Evolutionary conservation across 2,797 vertebrate genomes (phyloP), one percentile per base, ranked within the genome.

Genomic region (Orientallactaga sibirica): DNA sequence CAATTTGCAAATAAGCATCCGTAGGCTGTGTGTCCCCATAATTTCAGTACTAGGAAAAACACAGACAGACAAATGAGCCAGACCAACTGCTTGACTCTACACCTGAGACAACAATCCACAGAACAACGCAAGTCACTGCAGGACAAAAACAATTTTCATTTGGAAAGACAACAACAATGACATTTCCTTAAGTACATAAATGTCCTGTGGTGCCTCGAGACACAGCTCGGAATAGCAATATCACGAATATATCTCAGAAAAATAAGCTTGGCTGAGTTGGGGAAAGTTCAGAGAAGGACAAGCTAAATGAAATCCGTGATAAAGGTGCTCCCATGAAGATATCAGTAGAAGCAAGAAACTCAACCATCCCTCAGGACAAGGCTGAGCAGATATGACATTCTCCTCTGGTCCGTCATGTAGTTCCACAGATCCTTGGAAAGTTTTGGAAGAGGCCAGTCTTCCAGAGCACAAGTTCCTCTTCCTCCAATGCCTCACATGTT

Each of bases 11-110:
- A 89, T 78, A 92, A 92, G 70, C 55, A 87, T 91, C 18, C 88
- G 6, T 52, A 90, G 41, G 43, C 73, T 2, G 24, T 29, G 5
- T 88, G 90, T 90, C 93, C 10, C 6, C 48, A 84, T 92, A 90
- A 93, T 52, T 80, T 87, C 76, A 71, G 62, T 86, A 73, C 79
- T 76, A 78, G 73, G 78, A 87, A 96, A 95, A 93, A 27, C 55
- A 87, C 43, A 86, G 78, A 88, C 70, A 64, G 83, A 68, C 68
- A 77, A 86, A 88, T 70, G 37, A 92, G 94, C 86, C 14, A 90
- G 76, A 20, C 9, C 29, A 55, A 91, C 48, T 86, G 43, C 75
- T 90, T 43, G 25, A 58, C 75, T 76, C 58, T 14, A 66, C 55
- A 91, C 85, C 97, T 86, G 68, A 86, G 67, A 87, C 55, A 91